Conservation (phyloP, 2,113 vertebrate genomes). For the Dolichotis patagonum region DNA sequence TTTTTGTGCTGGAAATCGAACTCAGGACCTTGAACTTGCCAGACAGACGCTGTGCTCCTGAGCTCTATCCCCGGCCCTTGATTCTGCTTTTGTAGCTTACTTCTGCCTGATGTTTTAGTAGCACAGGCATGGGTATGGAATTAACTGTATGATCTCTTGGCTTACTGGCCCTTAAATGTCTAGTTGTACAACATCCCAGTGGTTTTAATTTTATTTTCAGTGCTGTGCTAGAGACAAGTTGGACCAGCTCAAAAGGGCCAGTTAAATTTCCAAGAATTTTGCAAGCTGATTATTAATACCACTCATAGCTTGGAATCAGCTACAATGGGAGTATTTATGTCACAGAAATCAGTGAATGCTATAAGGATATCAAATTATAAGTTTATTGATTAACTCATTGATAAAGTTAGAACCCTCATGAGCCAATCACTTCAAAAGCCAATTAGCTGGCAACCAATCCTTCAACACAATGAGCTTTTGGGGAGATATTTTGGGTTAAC, state of each 20-base stretch:
- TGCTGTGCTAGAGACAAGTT: background rate
- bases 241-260: background rate
- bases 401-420: background rate
- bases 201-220: background rate
- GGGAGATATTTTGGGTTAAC: background rate
- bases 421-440: background rate
- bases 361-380: background rate
- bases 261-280: background rate
- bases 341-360: background rate
- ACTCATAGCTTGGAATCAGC: background rate
- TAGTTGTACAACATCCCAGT: background rate
- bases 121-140: background rate
- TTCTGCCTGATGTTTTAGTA: background rate
- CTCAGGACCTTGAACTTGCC: too few relatives aligned
- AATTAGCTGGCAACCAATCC: background rate
- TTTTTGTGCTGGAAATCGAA: too few relatives aligned
- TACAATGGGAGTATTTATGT: background rate
- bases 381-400: background rate
- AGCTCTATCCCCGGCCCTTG: too few relatives aligned
- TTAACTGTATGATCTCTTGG: background rate
- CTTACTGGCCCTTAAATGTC: background rate
- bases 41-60: too few relatives aligned
- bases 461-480: background rate
- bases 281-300: background rate
- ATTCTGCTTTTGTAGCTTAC: background rate